These are phyloP conservation scores for Phragmatobia fuliginosa DNA, from an alignment of 2,888 invertebrate species.

Conservation along the genomic window DNA sequence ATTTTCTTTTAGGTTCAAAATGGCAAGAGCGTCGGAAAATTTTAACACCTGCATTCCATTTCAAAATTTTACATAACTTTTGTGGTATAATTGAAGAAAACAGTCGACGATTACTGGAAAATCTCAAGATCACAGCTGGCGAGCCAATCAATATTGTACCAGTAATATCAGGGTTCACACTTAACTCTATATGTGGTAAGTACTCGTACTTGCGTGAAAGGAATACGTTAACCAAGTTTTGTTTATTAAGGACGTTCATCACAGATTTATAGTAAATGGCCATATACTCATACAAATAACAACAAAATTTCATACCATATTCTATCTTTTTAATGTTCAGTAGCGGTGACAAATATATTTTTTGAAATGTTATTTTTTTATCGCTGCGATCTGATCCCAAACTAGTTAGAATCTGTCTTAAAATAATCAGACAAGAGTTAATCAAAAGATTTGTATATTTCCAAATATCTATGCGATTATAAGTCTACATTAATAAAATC, in stretches of 20 bases:
- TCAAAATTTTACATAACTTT: conserved; percentile 85
- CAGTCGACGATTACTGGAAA: conserved; percentile 60
- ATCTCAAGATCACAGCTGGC: conserved; percentile 38
- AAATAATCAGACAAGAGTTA: too few species aligned
- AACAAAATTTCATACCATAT: not conserved
- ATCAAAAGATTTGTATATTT: too few species aligned
- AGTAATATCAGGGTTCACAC: conserved; percentile 84
- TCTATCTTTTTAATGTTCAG: too few species aligned
- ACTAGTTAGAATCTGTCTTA: too few species aligned
- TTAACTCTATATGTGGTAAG: conserved; percentile 90
- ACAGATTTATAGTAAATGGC: not conserved
- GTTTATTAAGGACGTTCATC: too few species aligned
- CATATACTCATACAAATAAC: too few species aligned
- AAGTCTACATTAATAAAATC: too few species aligned
- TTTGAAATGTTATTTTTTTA: too few species aligned
- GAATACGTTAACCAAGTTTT: not conserved
- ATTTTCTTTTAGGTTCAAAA: conserved; percentile 70
- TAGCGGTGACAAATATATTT: too few species aligned
- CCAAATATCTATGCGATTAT: too few species aligned
- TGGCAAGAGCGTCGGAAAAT: conserved; percentile 88
- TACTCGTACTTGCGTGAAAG: conserved; percentile 2
- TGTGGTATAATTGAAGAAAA: conserved; percentile 66
- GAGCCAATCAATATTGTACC: not conserved
- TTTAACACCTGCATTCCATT: conserved; percentile 89
- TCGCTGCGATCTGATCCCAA: too few species aligned